A percentile compares a stretch with the other conserved stretches of the same genome.
Conservation (phyloP, 1,140 invertebrate genomes). For the Copidosoma floridanum region DNA sequence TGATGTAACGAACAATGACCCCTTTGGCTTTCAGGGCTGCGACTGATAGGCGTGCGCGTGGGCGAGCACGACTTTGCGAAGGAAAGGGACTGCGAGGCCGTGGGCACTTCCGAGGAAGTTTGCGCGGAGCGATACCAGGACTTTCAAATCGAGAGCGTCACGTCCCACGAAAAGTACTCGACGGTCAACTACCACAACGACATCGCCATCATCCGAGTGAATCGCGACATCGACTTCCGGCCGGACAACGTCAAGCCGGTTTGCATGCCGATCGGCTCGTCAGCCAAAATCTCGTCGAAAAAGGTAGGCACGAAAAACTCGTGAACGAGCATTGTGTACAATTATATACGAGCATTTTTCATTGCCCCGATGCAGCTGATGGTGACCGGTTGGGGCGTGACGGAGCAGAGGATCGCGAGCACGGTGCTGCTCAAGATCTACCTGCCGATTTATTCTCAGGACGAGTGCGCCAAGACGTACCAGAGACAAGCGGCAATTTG, state of each 20-base stretch:
- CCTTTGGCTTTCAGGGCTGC: constrained; percentile 27
- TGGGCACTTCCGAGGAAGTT: constrained; percentile 40
- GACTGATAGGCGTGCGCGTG: constrained; percentile 55
- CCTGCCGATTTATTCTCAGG: constrained; percentile 50
- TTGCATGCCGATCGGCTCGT: constrained; percentile 58
- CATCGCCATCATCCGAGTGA: constrained; percentile 63
- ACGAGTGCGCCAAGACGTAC: constrained; percentile 53
- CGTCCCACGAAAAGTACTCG: constrained; percentile 60
- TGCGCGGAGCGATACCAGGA: constrained; percentile 64
- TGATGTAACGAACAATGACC: too few species aligned
- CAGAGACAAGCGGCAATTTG: constrained; percentile 41
- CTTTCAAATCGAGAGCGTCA: constrained; percentile 57
- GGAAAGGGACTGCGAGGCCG: constrained; percentile 62
- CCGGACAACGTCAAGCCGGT: constrained; percentile 57
- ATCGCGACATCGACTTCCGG: constrained; percentile 54
- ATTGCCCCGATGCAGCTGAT: constrained; percentile 38
- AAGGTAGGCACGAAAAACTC: constrained; percentile 36
- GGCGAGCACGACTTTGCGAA: constrained; percentile 64
- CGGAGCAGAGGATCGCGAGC: constrained; percentile 52
- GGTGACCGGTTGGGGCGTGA: constrained; percentile 65
- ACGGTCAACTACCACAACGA: constrained; percentile 57
- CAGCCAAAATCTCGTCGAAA: constrained; percentile 30
- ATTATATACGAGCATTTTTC: too few species aligned
- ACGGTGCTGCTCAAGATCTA: constrained; percentile 57
- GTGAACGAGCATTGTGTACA: too few species aligned